A percentile compares a stretch with the other conserved stretches of the same genome.
Conservation (phyloP, 2,113 vertebrate genomes). For the Phrynosoma platyrhinos region DNA sequence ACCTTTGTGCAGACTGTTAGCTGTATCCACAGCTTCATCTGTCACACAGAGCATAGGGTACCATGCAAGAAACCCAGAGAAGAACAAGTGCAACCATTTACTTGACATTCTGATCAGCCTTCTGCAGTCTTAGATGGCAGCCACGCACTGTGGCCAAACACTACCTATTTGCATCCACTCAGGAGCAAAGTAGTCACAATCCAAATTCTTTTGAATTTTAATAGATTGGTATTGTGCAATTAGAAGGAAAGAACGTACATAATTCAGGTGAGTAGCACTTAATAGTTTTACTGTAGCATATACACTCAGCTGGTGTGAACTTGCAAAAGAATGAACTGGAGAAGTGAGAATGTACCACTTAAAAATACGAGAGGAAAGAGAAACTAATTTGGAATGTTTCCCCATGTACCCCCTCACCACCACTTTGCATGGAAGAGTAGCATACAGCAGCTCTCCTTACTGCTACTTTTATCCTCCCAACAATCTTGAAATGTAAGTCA, state of each 20-base stretch:
- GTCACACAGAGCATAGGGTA: conserved; percentile 14
- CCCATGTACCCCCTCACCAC: not conserved
- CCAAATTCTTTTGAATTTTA: not conserved
- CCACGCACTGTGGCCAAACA: not conserved
- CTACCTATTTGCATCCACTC: not conserved
- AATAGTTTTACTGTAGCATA: not conserved
- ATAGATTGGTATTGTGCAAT: not conserved
- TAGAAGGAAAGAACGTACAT: not conserved
- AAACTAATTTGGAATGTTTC: not conserved
- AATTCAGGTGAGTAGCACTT: not conserved
- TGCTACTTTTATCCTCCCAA: not conserved
- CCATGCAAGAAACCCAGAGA: conserved; percentile 8
- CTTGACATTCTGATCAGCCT: conserved; percentile 23
- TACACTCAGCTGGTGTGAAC: not conserved
- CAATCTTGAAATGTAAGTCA: too few species aligned
- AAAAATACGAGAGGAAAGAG: not conserved
- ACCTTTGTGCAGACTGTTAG: conserved; percentile 5
- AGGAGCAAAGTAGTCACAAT: not conserved
- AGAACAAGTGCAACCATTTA: not conserved
- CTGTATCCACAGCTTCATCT: conserved; percentile 8
- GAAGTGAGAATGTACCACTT: not conserved
- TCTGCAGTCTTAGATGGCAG: not conserved
- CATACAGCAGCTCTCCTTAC: too few species aligned
- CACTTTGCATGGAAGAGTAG: too few species aligned
- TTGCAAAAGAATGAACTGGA: not conserved